Conservation (phyloP, 2,797 vertebrate species). For the Myiotriccus ornatus region DNA sequence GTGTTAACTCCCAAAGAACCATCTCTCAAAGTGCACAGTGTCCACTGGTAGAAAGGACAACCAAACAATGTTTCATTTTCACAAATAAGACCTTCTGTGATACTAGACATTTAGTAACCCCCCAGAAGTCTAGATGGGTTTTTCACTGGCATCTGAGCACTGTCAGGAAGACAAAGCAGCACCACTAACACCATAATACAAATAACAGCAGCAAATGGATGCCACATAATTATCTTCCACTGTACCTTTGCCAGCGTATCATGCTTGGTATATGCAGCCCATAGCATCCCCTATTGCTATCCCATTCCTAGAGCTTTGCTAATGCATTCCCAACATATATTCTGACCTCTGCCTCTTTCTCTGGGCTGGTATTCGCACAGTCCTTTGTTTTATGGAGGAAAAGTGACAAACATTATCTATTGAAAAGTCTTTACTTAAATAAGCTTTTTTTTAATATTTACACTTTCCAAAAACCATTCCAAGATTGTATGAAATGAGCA, state of each 20-base stretch:
- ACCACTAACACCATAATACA: background rate
- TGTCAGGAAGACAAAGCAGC: background rate
- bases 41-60: background rate
- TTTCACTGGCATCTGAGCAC: background rate
- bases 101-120: background rate
- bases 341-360: background rate
- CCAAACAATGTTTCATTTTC: background rate
- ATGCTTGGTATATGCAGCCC: background rate
- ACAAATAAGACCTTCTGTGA: background rate
- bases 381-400: background rate
- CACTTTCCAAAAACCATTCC: background rate
- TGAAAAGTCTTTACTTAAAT: background rate
- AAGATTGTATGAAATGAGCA: background rate
- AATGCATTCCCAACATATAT: background rate
- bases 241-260: background rate
- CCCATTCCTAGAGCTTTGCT: background rate
- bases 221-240: background rate
- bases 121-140: background rate
- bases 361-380: background rate
- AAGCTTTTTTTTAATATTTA: background rate
- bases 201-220: background rate
- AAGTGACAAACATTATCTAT: background rate
- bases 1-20: conserved; percentile 38
- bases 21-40: conserved; percentile 1
- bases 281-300: background rate